Percentiles rank a stretch among this genome's conserved stretches.
Conservation (phyloP, 2,113 vertebrate species). For the Halichoeres trimaculatus region DNA sequence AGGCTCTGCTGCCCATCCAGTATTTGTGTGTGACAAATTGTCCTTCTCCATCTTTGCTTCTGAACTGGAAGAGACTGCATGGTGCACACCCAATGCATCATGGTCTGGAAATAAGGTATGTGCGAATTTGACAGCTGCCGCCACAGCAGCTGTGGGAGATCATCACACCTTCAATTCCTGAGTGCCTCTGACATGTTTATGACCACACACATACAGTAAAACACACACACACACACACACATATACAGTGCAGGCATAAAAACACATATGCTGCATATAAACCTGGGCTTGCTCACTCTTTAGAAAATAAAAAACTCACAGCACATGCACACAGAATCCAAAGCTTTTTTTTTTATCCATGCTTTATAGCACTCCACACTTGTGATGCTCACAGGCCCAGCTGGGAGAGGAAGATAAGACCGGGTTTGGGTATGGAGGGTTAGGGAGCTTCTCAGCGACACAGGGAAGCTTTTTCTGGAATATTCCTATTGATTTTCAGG, state of each 20-base stretch:
- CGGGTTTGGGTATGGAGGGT: constrained; percentile 46
- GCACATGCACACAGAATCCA: constrained; percentile 29
- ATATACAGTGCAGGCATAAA: constrained; percentile 18
- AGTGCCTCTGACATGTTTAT: constrained; percentile 55
- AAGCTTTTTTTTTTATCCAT: constrained; percentile 26
- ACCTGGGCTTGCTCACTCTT: constrained; percentile 6
- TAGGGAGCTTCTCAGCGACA: constrained; percentile 51
- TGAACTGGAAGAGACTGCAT: constrained; percentile 47
- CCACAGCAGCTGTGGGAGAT: constrained; percentile 48
- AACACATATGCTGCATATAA: constrained; percentile 34
- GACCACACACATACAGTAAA: constrained; percentile 30
- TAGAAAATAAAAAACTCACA: neutral
- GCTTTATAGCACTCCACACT: constrained; percentile 42
- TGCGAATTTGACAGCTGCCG: constrained; percentile 43
- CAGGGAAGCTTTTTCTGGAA: constrained; percentile 47
- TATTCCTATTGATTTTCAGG: constrained; percentile 66
- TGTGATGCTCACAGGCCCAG: constrained; percentile 54
- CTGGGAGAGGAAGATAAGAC: constrained; percentile 76
- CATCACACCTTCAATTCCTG: constrained; percentile 57
- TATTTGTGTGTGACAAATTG: constrained; percentile 59
- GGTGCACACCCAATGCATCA: constrained; percentile 54
- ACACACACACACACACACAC: neutral
- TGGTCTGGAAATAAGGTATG: constrained; percentile 37
- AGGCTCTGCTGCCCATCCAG: constrained; percentile 27
- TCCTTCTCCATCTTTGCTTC: constrained; percentile 46